phyloP scores from a whole-genome alignment of 2,888 invertebrate genomes.

The Dastarcus helophoroides region DNA sequence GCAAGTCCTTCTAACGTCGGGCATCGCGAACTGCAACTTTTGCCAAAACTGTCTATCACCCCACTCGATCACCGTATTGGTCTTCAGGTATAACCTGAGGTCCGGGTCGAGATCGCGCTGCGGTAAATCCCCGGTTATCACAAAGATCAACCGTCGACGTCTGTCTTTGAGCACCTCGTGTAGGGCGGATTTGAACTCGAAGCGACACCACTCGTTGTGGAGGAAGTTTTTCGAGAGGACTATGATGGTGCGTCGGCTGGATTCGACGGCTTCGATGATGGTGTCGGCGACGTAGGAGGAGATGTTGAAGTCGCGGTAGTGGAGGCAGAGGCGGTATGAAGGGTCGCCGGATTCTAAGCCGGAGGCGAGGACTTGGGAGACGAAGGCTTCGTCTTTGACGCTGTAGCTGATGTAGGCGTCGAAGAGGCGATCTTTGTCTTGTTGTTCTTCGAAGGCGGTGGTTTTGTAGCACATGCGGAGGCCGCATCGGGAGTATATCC shows the following conservation, averaged over 20 bases:
- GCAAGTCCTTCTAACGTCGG: slow-evolving; percentile 57
- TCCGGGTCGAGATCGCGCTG: slow-evolving; percentile 84
- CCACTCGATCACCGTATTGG: slow-evolving; percentile 86
- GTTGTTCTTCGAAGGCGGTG: slow-evolving; percentile 66
- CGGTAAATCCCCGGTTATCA: slow-evolving; percentile 81
- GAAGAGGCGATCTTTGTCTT: slow-evolving; percentile 75
- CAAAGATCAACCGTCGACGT: slow-evolving; percentile 76
- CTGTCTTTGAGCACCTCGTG: slow-evolving; percentile 82
- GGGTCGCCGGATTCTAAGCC: slow-evolving; percentile 74
- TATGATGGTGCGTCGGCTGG: slow-evolving; percentile 78
- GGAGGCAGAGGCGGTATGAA: slow-evolving; percentile 77
- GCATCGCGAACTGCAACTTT: slow-evolving; percentile 84
- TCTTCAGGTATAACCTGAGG: slow-evolving; percentile 77
- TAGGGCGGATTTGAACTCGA: slow-evolving; percentile 89
- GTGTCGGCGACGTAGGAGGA: slow-evolving; percentile 85
- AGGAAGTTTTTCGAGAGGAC: slow-evolving; percentile 88
- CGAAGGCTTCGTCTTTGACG: slow-evolving; percentile 84
- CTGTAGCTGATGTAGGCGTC: slow-evolving; percentile 95
- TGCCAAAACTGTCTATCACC: slow-evolving; percentile 96
- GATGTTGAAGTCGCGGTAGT: slow-evolving; percentile 84
- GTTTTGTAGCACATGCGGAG: slow-evolving; percentile 78
- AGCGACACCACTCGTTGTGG: slow-evolving; percentile 89
- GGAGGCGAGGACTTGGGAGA: slow-evolving; percentile 77
- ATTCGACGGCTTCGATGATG: slow-evolving; percentile 84
- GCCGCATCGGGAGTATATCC: slow-evolving; percentile 79